These are phyloP conservation scores for Poeciliopsis paucimaculata DNA, from an alignment of 2,797 vertebrate genomes.

Conservation along the genomic window DNA sequence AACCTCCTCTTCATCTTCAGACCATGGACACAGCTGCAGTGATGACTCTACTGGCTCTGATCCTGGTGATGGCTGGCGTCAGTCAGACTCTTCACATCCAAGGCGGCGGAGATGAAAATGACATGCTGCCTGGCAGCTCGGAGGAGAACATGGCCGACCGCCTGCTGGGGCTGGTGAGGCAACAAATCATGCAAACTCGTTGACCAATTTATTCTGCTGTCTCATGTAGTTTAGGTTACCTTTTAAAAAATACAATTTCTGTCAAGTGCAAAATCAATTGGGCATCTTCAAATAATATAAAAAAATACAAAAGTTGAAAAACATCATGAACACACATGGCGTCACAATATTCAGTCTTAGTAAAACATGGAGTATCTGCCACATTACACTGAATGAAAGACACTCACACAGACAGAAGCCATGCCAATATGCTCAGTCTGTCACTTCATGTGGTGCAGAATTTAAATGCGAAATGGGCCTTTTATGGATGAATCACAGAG, in stretches of 20 bases:
- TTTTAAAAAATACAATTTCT: background rate
- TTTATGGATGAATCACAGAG: conserved; percentile 37
- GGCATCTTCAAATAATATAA: conserved; percentile 2
- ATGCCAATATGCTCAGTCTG: conserved; percentile 35
- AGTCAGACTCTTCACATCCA: conserved; percentile 71
- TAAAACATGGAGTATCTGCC: conserved; percentile 17
- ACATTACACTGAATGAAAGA: conserved; percentile 15
- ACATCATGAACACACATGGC: conserved; percentile 4
- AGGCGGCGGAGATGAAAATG: conserved; percentile 53
- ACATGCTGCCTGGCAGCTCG: conserved; percentile 48
- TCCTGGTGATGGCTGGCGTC: conserved; percentile 71
- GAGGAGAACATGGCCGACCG: conserved; percentile 66
- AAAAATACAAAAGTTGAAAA: background rate
- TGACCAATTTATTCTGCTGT: background rate
- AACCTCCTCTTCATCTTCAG: conserved; percentile 19
- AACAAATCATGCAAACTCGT: conserved; percentile 20
- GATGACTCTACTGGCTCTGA: conserved; percentile 71
- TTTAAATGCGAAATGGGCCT: conserved; percentile 31
- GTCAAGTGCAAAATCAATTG: conserved; percentile 6
- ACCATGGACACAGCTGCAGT: conserved; percentile 75
- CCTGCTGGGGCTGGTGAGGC: conserved; percentile 75
- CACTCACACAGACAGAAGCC: conserved; percentile 4
- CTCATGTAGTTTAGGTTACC: background rate
- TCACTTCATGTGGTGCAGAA: conserved; percentile 14
- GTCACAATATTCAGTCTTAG: conserved; percentile 20